Evolutionary conservation across 1,140 invertebrate genomes (phyloP), one percentile per base, ranked within the genome.

Genomic region (Whitmania pigra): DNA sequence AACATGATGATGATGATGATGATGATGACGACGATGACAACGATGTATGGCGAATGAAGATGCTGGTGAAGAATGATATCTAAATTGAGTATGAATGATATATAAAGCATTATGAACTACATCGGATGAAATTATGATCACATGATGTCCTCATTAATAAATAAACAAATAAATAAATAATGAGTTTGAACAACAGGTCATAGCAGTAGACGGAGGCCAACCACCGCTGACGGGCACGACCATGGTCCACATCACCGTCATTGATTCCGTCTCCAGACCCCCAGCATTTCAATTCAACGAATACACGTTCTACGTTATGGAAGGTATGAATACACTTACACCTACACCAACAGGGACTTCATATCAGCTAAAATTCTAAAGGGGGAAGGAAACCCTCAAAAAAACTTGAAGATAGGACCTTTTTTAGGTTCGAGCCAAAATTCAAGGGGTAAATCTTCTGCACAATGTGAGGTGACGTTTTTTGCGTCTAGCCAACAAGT

Each of bases 181-280:
- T 49, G 9, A 31, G 31, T 69, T 40, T 36, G 36, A 69, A 69
- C 22, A 3, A 36, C 78, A 75, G 67, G 73, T 76, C 20, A 29
- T 76, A 71, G 76, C 76, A 7, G 71, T 75, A 27, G 76, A 75
- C 60, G 72, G 75, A 55, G 76, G 75, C 88, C 88, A 0, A 88
- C 88, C 0, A 87, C 89, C 0, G 88, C 87, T 2, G 22, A 75
- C 67, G 40, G 74, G 18, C 54, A 74, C 73, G 5, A 63, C 73
- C 13, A 29, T 66, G 25, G 86, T 91, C 1, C 87, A 86, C 36
- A 74, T 81, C 63, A 73, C 71, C 18, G 86, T 92, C 18, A 80
- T 86, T 74, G 90, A 92, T 78, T 88, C 92, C 0, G 92, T 92
- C 74, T 90, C 93, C 77, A 90, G 91, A 77, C 85, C 88, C 18